Percentiles rank a stretch among this genome's conserved stretches.
These are phyloP conservation scores for Opisthograptis luteolata DNA, from an alignment of 2,888 invertebrate genomes.

Conservation along the genomic window DNA sequence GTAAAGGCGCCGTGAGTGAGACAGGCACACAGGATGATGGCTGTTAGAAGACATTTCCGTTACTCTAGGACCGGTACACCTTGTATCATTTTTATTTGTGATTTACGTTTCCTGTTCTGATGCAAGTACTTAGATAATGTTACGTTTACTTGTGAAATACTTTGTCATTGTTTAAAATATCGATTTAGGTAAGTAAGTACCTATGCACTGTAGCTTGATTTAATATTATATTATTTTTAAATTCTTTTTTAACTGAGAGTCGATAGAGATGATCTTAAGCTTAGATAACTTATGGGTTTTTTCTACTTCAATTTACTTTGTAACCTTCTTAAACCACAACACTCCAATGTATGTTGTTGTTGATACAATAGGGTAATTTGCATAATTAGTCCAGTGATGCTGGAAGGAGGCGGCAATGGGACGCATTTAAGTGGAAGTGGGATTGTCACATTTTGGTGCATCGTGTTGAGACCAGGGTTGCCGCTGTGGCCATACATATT, in stretches of 20 bases:
- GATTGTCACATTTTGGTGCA: slow-evolving; percentile 41
- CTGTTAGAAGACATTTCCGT: slow-evolving; percentile 80
- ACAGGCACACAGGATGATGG: slow-evolving; percentile 53
- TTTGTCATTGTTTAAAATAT: neutral
- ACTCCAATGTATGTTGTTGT: slow-evolving; percentile 20
- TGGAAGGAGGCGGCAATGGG: slow-evolving; percentile 22
- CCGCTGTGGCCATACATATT: neutral
- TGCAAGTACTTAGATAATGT: no score
- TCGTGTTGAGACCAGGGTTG: slow-evolving; percentile 31
- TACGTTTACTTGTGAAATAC: neutral
- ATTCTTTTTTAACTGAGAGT: no score
- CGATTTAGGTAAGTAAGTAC: no score
- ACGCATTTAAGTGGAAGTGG: slow-evolving; percentile 37
- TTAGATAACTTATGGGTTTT: no score
- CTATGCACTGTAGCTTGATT: no score
- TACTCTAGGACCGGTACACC: slow-evolving; percentile 50
- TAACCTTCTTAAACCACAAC: slow-evolving; percentile 2
- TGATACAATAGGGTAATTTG: slow-evolving; percentile 32
- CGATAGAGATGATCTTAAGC: no score
- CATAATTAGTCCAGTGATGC: slow-evolving; percentile 34
- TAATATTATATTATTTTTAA: no score
- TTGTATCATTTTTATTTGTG: slow-evolving; percentile 8
- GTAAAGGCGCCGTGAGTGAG: slow-evolving; percentile 45
- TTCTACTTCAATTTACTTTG: slow-evolving; percentile 3
- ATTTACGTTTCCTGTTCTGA: slow-evolving; percentile 6